Percentiles rank a stretch among this genome's conserved stretches.
phyloP scores from a whole-genome alignment of 2,888 invertebrate species.

The Scaeva pyrastri region DNA sequence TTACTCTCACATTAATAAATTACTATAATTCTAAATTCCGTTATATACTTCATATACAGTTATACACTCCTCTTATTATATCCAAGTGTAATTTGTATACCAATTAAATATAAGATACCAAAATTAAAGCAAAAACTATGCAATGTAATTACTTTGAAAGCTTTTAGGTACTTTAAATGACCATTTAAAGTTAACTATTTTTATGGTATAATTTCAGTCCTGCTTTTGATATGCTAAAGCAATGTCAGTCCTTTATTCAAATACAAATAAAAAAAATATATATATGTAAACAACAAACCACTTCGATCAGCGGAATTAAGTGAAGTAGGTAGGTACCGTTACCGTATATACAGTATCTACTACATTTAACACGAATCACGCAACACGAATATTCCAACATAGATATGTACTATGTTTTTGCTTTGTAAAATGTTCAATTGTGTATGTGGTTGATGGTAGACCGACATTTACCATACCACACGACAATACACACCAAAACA shows the following conservation, averaged over 20 bases:
- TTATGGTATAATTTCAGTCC: not conserved
- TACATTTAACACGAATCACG: constrained; percentile 55
- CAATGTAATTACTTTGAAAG: too few relatives aligned
- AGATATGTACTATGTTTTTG: too few relatives aligned
- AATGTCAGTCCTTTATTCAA: not conserved
- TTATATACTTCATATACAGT: too few relatives aligned
- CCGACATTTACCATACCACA: not conserved
- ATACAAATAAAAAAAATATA: not conserved
- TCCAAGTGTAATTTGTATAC: too few relatives aligned
- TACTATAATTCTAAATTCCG: too few relatives aligned
- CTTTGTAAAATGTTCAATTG: constrained; percentile 3
- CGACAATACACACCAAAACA: not conserved
- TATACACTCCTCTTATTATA: too few relatives aligned
- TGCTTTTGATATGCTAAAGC: not conserved
- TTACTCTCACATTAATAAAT: too few relatives aligned
- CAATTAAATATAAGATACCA: too few relatives aligned
- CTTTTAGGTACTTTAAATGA: too few relatives aligned
- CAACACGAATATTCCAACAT: not conserved
- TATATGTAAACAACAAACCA: not conserved
- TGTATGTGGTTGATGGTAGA: not conserved
- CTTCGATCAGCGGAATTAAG: constrained; percentile 30
- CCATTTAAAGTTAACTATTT: too few relatives aligned
- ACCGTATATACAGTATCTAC: too few relatives aligned
- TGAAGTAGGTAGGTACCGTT: constrained; percentile 12
- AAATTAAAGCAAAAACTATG: too few relatives aligned